Conservation (phyloP, 2,888 invertebrate species). For the Rotaria macrura region DNA sequence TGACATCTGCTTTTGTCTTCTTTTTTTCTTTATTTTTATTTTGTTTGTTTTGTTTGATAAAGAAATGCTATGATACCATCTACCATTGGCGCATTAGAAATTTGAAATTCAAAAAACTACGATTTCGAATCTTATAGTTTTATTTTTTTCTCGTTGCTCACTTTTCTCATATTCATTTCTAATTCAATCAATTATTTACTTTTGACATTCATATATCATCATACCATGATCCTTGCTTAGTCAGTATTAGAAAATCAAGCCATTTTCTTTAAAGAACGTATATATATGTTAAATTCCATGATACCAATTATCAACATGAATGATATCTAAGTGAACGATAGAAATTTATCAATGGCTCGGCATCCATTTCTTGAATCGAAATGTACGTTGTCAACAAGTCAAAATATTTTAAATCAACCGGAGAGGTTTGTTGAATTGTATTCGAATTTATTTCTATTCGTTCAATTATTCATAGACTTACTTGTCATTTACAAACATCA, state of each 20-base stretch:
- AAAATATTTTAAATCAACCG: neutral
- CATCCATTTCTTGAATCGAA: neutral
- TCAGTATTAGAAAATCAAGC: neutral
- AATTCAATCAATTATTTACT: neutral
- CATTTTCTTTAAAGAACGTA: neutral
- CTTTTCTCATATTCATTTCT: neutral
- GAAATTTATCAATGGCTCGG: neutral
- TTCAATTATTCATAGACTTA: neutral
- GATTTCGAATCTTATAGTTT: neutral
- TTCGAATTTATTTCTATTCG: too few species aligned
- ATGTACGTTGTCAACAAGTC: neutral
- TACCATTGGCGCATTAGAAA: neutral
- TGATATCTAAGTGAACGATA: neutral
- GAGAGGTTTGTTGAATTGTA: neutral
- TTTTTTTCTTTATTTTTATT: neutral
- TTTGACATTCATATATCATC: neutral
- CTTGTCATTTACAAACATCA: neutral
- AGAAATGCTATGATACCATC: neutral
- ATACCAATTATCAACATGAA: neutral
- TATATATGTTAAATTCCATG: neutral
- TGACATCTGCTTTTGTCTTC: neutral
- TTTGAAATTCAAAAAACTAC: neutral
- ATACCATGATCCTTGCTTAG: neutral
- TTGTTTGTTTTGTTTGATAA: neutral
- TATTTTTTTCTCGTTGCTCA: neutral